Conservation (phyloP, 2,113 vertebrate genomes). For the Coturnix japonica region DNA sequence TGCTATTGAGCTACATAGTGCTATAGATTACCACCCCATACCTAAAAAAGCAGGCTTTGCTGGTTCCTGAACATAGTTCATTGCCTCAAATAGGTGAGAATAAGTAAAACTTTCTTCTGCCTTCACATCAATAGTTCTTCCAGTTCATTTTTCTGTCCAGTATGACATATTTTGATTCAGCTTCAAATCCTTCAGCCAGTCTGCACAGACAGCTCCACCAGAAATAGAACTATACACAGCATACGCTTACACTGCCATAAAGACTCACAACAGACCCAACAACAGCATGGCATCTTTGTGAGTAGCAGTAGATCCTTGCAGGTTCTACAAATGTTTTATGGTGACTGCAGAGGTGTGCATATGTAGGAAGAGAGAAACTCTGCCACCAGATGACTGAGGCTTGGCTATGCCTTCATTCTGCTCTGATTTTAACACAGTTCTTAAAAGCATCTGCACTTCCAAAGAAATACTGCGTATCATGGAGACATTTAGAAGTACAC, state of each 20-base stretch:
- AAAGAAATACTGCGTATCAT: conserved; percentile 34
- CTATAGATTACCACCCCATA: neutral
- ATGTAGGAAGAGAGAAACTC: conserved; percentile 14
- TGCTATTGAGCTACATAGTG: neutral
- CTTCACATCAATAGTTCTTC: neutral
- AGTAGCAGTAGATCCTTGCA: neutral
- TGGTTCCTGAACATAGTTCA: neutral
- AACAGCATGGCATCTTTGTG: neutral
- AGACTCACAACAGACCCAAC: neutral
- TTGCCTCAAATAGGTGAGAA: neutral
- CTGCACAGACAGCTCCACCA: neutral
- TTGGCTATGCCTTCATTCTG: conserved; percentile 28
- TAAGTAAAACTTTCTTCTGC: neutral
- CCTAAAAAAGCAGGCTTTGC: neutral
- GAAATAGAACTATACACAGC: neutral
- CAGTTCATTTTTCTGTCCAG: neutral
- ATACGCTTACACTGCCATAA: neutral
- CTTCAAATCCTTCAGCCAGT: neutral
- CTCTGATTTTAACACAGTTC: conserved; percentile 40
- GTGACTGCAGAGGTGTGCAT: conserved; percentile 25
- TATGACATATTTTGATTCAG: neutral
- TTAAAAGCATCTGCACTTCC: conserved; percentile 41
- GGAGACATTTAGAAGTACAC: conserved; percentile 9
- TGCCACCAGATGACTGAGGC: neutral
- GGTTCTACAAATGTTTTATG: neutral